Base-by-base conservation (phyloP, 2,797 vertebrate genomes). In the Arrhamphus sclerolepis region DNA sequence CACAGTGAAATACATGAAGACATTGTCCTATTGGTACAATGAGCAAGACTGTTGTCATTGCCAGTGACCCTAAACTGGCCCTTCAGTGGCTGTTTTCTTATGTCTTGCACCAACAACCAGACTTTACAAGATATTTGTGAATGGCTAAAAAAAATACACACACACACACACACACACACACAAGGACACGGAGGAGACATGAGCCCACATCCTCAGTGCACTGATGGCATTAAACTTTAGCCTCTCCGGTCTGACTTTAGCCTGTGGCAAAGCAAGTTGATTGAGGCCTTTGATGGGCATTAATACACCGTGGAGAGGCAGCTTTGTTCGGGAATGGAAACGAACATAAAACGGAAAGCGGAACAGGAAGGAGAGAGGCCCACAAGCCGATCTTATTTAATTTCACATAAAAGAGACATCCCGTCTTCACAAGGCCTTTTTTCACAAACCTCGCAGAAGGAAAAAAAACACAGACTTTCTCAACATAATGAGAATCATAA, bases 251-350 rank as follows among this genome's bases (percentile, higher is more conserved):
- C 73, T 62, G 72, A 70, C 74, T 84, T 57, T 90, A 72, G 87
- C 91, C 88, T 76, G 82, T 83, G 89, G 91, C 87, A 63, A 85
- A 62, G 82, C 41, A 54, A 81, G 76, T 70, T 86, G 86, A 84
- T 89, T 83, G 82, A 91, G 77, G 78, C 79, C 82, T 89, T 91
- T 89, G 82, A 91, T 89, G 87, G 85, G 82, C 82, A 83, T 82
- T 90, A 91, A 93, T 86, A 81, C 77, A 78, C 73, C 78, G 70
- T 92, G 85, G 88, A 83, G 80, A 87, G 75, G 47, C 70, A 63
- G 73, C 83, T 87, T 92, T 91, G 88, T 92, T 79, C 51, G 21
- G 62, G 75, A 75, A 86, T 79, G 78, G 81, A 88, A 81, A 87
- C 75, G 80, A 88, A 84, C 68, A 70, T 74, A 80, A 87, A 84